These are phyloP conservation scores for Doryteuthis pealeii DNA, from an alignment of 1,140 invertebrate species.

Conservation along the genomic window DNA sequence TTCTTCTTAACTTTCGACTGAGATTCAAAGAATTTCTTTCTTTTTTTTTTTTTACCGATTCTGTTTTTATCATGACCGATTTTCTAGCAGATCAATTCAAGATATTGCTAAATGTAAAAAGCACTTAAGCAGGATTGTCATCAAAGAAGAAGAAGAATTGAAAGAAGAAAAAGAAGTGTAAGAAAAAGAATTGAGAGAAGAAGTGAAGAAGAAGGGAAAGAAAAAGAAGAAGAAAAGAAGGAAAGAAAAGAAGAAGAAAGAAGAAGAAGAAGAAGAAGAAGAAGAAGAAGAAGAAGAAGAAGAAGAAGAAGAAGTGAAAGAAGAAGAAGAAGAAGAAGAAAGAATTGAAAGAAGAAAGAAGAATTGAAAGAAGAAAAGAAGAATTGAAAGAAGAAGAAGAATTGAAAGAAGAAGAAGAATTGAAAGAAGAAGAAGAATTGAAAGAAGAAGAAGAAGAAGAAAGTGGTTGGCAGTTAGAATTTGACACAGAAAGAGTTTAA, in stretches of 20 bases:
- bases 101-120: too few relatives aligned
- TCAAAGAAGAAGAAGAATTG: neutral
- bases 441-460: neutral
- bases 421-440: neutral
- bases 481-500: too few relatives aligned
- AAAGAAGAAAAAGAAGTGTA: slow-evolving; percentile 14
- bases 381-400: neutral
- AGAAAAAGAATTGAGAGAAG: slow-evolving; percentile 17
- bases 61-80: too few relatives aligned
- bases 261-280: neutral
- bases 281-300: neutral
- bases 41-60: too few relatives aligned
- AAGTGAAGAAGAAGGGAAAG: neutral
- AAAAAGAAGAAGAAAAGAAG: neutral
- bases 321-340: slow-evolving; percentile 13
- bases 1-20: too few relatives aligned
- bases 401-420: neutral
- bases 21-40: too few relatives aligned
- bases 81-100: too few relatives aligned
- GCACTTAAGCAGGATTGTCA: too few relatives aligned
- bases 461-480: too few relatives aligned
- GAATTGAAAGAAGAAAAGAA: neutral
- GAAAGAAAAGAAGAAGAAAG: neutral
- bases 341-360: neutral
- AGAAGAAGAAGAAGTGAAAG: neutral